Evolutionary conservation across 92 coral and sea anemone genomes (phyloP).

Genomic region (Bergia puertoricense): DNA sequence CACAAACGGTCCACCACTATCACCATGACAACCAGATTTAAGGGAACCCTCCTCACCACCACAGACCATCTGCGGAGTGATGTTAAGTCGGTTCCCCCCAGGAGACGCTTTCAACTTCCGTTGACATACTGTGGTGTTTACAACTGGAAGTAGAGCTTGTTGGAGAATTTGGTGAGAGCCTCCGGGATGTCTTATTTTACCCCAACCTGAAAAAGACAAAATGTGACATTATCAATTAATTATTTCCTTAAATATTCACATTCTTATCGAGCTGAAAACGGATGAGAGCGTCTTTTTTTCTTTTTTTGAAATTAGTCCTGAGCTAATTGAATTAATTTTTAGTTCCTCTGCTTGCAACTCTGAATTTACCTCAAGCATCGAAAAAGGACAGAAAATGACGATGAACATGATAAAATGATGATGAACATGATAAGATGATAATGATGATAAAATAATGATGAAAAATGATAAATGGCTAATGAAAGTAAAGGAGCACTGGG

Average conservation of each 20-base stretch:
- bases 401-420: too few relatives aligned
- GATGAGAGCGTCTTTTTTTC: too few relatives aligned
- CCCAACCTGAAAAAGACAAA: slow-evolving; percentile 24
- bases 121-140: not conserved
- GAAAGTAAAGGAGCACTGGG: too few relatives aligned
- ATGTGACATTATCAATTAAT: not conserved
- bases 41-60: slow-evolving; percentile 51
- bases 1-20: slow-evolving; percentile 63
- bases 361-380: too few relatives aligned
- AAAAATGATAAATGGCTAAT: too few relatives aligned
- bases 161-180: slow-evolving; percentile 30
- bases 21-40: slow-evolving; percentile 57
- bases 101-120: slow-evolving; percentile 18
- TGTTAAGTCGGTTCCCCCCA: slow-evolving; percentile 39
- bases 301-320: too few relatives aligned
- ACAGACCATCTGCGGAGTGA: slow-evolving; percentile 54
- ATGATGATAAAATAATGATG: too few relatives aligned
- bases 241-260: not conserved
- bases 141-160: slow-evolving; percentile 34
- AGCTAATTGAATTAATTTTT: too few relatives aligned
- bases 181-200: slow-evolving; percentile 36
- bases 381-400: too few relatives aligned
- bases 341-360: too few relatives aligned
- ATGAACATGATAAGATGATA: too few relatives aligned
- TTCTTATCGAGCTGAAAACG: not conserved